A percentile compares a stretch with the other conserved stretches of the same genome.
phyloP scores from a whole-genome alignment of 2,888 invertebrate species.

The Drosophila niveifrons region DNA sequence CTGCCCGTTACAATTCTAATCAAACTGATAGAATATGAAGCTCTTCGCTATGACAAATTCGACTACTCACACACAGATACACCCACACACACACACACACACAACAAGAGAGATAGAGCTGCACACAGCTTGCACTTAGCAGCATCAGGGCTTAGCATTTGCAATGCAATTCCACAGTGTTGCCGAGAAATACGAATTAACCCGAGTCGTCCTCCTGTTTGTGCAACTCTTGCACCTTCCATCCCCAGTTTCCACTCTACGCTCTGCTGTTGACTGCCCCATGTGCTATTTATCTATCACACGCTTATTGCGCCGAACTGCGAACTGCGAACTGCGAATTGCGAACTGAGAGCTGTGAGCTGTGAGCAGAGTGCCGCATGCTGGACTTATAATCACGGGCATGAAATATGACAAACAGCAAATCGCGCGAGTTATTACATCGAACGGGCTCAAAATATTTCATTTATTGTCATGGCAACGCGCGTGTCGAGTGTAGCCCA shows the following conservation, averaged over 20 bases:
- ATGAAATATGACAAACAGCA: constrained; percentile 75
- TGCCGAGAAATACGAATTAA: constrained; percentile 58
- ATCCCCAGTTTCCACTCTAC: background rate
- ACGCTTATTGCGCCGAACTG: constrained; percentile 42
- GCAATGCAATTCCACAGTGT: constrained; percentile 43
- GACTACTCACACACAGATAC: constrained; percentile 9
- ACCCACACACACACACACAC: constrained; percentile 1
- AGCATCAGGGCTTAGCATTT: constrained; percentile 46
- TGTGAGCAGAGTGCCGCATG: constrained; percentile 3
- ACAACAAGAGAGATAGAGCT: background rate
- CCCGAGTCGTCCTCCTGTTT: background rate
- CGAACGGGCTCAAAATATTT: constrained; percentile 74
- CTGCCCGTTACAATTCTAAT: background rate
- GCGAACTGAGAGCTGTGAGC: background rate
- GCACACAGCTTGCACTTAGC: constrained; percentile 37
- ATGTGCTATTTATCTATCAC: constrained; percentile 55
- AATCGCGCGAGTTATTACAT: constrained; percentile 72
- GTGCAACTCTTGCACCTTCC: background rate
- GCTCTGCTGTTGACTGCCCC: constrained; percentile 9
- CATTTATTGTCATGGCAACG: constrained; percentile 70
- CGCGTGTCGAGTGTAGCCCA: background rate
- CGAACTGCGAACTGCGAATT: no score
- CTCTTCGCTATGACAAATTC: constrained; percentile 25
- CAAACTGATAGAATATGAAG: constrained; percentile 28
- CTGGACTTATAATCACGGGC: constrained; percentile 54